phyloP scores from a whole-genome alignment of 2,113 vertebrate species.

The Corvus moneduloides region DNA sequence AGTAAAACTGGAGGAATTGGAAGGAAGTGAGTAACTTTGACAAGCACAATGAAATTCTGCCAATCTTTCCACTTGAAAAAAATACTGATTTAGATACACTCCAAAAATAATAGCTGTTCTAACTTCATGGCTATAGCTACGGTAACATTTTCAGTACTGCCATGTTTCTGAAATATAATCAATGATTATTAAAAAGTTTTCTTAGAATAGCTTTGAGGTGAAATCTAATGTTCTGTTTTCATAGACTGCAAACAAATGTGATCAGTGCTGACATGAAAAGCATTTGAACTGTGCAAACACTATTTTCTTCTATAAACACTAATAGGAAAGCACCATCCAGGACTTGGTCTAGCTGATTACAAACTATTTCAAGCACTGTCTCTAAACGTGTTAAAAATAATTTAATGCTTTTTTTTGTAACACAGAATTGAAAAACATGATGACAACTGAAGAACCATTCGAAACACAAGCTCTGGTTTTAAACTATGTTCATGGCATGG shows the following conservation, averaged over 20 bases:
- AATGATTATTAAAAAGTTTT: neutral
- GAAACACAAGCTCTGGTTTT: neutral
- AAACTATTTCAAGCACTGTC: neutral
- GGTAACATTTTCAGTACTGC: neutral
- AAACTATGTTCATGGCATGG: neutral
- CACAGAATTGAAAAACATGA: neutral
- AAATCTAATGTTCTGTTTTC: neutral
- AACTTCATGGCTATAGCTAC: neutral
- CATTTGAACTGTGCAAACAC: neutral
- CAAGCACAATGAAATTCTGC: neutral
- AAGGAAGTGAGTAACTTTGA: neutral
- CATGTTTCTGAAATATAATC: neutral
- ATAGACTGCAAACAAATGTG: neutral
- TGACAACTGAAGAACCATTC: neutral
- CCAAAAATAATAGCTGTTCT: constrained; percentile 2
- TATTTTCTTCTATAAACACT: neutral
- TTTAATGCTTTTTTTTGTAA: neutral
- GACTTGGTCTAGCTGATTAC: neutral
- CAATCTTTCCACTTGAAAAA: neutral
- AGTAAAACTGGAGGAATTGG: neutral
- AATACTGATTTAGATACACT: neutral
- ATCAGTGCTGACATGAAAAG: neutral
- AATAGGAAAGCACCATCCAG: neutral
- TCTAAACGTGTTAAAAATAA: neutral
- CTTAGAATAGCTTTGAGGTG: neutral